These are phyloP conservation scores for Drosophila orena DNA, from an alignment of 1,140 invertebrate species.

Conservation along the genomic window DNA sequence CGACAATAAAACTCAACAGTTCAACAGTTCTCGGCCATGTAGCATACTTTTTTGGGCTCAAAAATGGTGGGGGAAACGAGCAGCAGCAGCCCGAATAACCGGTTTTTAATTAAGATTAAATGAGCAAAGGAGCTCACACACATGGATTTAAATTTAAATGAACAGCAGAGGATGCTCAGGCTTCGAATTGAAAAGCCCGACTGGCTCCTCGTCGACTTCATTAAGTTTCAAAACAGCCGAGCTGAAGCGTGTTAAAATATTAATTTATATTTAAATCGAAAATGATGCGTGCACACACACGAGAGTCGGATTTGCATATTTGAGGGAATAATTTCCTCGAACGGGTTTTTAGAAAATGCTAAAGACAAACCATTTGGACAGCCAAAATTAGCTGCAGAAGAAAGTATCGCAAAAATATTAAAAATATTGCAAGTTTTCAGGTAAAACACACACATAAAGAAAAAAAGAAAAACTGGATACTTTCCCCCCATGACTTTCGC, in stretches of 20 bases:
- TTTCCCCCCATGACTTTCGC: background rate
- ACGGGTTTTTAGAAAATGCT: conserved; percentile 9
- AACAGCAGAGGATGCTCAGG: conserved; percentile 42
- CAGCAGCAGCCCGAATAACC: conserved; percentile 70
- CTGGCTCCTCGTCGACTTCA: conserved; percentile 58
- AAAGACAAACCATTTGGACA: conserved; percentile 22
- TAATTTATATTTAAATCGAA: conserved; percentile 78
- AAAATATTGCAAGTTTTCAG: no score
- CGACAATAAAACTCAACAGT: conserved; percentile 64
- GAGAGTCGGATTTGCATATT: conserved; percentile 51
- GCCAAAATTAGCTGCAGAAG: conserved; percentile 14
- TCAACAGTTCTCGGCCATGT: conserved; percentile 38
- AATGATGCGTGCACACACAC: conserved; percentile 50
- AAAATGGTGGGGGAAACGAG: conserved; percentile 17
- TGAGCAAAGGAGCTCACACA: conserved; percentile 63
- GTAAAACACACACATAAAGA: no score
- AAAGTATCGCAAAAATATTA: no score
- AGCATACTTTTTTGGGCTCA: conserved; percentile 51
- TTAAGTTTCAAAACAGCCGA: conserved; percentile 49
- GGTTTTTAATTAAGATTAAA: conserved; percentile 84
- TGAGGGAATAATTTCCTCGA: conserved; percentile 28
- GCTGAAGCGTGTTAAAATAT: conserved; percentile 71
- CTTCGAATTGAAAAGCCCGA: conserved; percentile 38
- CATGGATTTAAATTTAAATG: conserved; percentile 81
- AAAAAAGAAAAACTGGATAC: no score